A percentile compares a stretch with the other conserved stretches of the same genome.
Evolutionary conservation across 2,888 invertebrate species (phyloP).

Genomic region (Beris morrisii): DNA sequence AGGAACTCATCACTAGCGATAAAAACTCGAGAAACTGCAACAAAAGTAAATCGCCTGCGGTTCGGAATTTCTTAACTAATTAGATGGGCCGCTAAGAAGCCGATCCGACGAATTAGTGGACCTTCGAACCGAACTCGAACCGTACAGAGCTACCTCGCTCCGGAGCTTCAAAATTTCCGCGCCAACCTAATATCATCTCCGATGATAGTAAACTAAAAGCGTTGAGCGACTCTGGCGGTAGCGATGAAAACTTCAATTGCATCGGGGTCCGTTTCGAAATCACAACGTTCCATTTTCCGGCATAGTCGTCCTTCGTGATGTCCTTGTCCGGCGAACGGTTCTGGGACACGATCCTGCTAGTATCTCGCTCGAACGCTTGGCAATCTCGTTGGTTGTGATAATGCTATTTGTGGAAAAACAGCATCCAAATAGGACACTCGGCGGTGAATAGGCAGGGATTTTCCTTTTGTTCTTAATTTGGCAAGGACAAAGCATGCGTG

Average conservation of each 20-base stretch:
- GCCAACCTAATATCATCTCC: slow-evolving; percentile 48
- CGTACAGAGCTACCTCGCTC: slow-evolving; percentile 4
- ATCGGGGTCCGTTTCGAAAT: slow-evolving; percentile 23
- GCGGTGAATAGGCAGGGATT: slow-evolving; percentile 14
- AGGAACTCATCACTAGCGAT: not conserved
- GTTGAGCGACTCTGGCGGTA: slow-evolving; percentile 36
- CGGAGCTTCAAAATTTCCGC: slow-evolving; percentile 40
- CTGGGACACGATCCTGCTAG: not conserved
- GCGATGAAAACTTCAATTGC: slow-evolving; percentile 37
- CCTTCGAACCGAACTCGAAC: no score
- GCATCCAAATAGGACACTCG: slow-evolving; percentile 15
- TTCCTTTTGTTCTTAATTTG: slow-evolving; percentile 31
- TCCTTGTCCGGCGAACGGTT: no score
- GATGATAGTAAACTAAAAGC: slow-evolving; percentile 48
- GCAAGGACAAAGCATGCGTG: slow-evolving; percentile 36
- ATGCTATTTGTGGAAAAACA: slow-evolving; percentile 16
- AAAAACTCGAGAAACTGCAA: not conserved
- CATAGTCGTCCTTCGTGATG: not conserved
- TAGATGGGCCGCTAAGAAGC: no score
- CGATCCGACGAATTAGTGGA: no score
- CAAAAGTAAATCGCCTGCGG: slow-evolving; percentile 30
- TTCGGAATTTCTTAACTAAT: slow-evolving; percentile 35
- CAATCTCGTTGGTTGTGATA: not conserved
- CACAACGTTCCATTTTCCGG: slow-evolving; percentile 11
- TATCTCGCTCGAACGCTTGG: slow-evolving; percentile 12